Evolutionary conservation across 1,140 invertebrate genomes (phyloP).

Genomic region (Notospermus geniculatus): DNA sequence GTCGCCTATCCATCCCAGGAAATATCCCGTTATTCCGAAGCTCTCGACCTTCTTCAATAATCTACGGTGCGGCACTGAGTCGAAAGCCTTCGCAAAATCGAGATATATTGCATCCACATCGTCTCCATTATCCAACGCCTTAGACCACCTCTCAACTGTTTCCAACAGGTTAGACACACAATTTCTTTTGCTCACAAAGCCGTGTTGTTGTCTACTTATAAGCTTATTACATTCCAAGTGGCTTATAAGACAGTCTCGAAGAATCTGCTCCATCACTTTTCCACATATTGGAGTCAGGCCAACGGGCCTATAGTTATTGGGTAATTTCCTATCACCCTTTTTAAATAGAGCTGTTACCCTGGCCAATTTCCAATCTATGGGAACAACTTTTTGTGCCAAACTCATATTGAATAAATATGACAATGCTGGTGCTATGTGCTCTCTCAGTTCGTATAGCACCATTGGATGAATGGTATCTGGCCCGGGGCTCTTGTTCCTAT

Average conservation of each 20-base stretch:
- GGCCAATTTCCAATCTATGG: neutral
- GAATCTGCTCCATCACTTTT: neutral
- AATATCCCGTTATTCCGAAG: too few species aligned
- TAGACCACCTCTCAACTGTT: neutral
- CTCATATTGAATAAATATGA: too few species aligned
- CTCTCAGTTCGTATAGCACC: too few species aligned
- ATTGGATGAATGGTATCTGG: too few species aligned
- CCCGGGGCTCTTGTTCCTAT: too few species aligned
- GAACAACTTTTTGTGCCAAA: neutral
- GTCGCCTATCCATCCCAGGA: too few species aligned
- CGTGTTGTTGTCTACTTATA: neutral
- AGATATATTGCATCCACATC: constrained; percentile 14
- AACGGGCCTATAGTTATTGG: constrained; percentile 3
- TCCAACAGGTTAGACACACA: neutral
- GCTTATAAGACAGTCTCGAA: neutral
- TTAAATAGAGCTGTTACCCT: neutral
- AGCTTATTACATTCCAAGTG: neutral
- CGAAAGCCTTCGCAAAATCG: too few species aligned
- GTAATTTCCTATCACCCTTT: neutral
- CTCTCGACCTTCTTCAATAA: too few species aligned
- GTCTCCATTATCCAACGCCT: neutral
- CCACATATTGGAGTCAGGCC: neutral
- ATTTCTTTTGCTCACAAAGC: neutral
- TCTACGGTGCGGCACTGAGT: too few species aligned
- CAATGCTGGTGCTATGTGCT: too few species aligned